phyloP scores from a whole-genome alignment of 1,140 invertebrate genomes.

The Drosophila sp. region DNA sequence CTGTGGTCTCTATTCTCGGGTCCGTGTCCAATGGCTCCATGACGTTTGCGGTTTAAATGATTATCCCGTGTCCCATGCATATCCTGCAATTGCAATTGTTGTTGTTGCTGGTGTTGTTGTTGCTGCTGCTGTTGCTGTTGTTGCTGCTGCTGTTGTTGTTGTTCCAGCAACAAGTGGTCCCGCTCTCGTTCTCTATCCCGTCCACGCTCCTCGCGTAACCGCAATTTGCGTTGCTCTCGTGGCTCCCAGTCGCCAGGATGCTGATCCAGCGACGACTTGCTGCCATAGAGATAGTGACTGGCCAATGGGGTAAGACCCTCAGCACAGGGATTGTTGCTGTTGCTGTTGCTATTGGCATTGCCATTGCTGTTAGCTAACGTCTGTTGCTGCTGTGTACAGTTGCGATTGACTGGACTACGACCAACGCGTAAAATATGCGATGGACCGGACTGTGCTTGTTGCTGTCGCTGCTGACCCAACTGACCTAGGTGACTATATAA shows the following conservation, averaged over 20 bases:
- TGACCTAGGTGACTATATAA: constrained; percentile 54
- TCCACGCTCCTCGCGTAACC: constrained; percentile 65
- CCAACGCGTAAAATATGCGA: constrained; percentile 63
- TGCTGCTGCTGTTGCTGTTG: constrained; percentile 39
- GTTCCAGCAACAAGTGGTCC: constrained; percentile 60
- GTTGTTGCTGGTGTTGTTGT: constrained; percentile 40
- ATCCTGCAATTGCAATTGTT: constrained; percentile 55
- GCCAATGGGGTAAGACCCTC: constrained; percentile 72
- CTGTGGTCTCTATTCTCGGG: constrained; percentile 41
- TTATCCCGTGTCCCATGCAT: constrained; percentile 47
- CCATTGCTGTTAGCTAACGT: constrained; percentile 25
- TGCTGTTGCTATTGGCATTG: constrained; percentile 32
- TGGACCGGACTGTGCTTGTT: constrained; percentile 6
- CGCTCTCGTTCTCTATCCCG: constrained; percentile 52
- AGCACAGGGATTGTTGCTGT: constrained; percentile 64
- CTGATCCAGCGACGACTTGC: constrained; percentile 71
- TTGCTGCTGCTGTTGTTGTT: constrained; percentile 43
- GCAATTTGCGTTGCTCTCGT: constrained; percentile 65
- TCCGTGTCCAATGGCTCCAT: constrained; percentile 21
- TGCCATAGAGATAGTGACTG: constrained; percentile 76
- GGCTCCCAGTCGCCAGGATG: constrained; percentile 58
- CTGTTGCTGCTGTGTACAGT: constrained; percentile 31
- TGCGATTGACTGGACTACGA: constrained; percentile 72
- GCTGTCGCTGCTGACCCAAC: constrained; percentile 28
- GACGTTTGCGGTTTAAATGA: constrained; percentile 55